These are phyloP conservation scores for Conger conger DNA, from an alignment of 2,113 vertebrate species.

Conservation along the genomic window DNA sequence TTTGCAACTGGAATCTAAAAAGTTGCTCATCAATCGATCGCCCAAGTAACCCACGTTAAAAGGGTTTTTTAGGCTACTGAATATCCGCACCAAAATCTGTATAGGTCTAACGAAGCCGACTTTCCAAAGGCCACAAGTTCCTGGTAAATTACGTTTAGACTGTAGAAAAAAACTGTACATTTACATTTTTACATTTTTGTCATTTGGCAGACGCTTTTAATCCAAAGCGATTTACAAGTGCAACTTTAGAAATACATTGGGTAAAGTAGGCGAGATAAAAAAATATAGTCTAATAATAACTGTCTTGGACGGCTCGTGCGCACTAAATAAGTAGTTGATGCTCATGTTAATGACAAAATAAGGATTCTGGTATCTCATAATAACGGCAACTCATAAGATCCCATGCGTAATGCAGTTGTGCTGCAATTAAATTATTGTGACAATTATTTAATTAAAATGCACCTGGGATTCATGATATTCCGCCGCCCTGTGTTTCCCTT, in stretches of 20 bases:
- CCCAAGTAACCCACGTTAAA: too few species aligned
- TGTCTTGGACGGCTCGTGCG: background rate
- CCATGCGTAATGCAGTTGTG: background rate
- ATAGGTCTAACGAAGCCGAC: too few species aligned
- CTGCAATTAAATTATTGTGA: background rate
- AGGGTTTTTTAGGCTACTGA: too few species aligned
- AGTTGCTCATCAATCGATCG: background rate
- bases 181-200: too few species aligned
- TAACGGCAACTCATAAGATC: background rate
- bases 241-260: background rate
- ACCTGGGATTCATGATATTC: background rate
- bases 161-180: too few species aligned
- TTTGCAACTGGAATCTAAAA: background rate
- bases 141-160: too few species aligned
- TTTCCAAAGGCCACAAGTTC: too few species aligned
- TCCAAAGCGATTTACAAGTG: too few species aligned
- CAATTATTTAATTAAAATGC: background rate
- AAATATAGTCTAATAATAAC: background rate
- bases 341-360: background rate
- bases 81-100: too few species aligned
- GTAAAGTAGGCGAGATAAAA: background rate
- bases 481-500: constrained; percentile 33
- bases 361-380: background rate
- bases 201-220: too few species aligned
- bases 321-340: background rate